These are phyloP conservation scores for Brachionus manjavacas DNA, from an alignment of 1,140 invertebrate genomes.

Conservation along the genomic window DNA sequence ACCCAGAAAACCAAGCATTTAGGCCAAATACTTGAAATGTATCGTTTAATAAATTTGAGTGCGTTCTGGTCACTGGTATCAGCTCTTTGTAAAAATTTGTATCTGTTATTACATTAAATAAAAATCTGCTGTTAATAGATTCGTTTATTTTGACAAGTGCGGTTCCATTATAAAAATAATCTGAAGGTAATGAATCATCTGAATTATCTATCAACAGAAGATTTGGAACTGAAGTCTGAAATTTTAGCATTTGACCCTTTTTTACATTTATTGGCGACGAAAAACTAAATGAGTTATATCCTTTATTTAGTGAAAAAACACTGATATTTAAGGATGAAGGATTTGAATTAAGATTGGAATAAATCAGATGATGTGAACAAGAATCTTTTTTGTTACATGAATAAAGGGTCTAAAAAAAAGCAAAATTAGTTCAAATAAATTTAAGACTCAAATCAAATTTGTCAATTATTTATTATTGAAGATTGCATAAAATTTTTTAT, in stretches of 20 bases:
- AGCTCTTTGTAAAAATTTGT: not conserved
- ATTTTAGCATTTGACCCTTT: not conserved
- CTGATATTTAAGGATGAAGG: not conserved
- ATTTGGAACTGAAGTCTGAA: not conserved
- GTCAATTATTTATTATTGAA: no score
- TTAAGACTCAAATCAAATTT: no score
- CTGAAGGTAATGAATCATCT: not conserved
- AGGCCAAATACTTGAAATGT: not conserved
- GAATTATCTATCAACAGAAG: not conserved
- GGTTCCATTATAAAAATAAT: not conserved
- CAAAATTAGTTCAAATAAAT: no score
- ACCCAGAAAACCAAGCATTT: not conserved
- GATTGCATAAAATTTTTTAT: no score
- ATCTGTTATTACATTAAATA: not conserved
- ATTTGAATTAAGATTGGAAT: no score
- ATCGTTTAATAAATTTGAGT: not conserved
- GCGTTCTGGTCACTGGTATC: not conserved
- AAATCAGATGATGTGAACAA: no score
- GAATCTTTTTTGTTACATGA: no score
- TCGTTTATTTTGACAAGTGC: not conserved
- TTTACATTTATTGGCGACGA: not conserved
- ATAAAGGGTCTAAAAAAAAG: no score
- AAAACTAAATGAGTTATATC: not conserved
- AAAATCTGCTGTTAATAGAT: not conserved
- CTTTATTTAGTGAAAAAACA: not conserved